Conservation (phyloP, 2,113 vertebrate genomes). For the Aleadryas rufinucha region DNA sequence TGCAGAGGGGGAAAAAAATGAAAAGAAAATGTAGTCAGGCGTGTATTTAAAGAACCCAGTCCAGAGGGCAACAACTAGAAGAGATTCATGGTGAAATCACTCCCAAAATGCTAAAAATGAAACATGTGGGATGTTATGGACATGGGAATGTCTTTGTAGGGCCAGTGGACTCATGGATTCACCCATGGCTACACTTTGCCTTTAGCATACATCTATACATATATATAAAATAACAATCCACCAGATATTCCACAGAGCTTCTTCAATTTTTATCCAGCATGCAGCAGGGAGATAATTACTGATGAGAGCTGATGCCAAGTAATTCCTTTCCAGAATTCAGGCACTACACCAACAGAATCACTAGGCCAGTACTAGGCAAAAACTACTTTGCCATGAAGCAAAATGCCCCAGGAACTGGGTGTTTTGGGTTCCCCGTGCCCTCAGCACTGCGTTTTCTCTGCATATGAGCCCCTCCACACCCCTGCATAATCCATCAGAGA, state of each 20-base stretch:
- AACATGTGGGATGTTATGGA: background rate
- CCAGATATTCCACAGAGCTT: background rate
- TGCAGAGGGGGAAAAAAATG: background rate
- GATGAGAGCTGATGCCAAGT: background rate
- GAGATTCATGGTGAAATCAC: background rate
- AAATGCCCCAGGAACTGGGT: background rate
- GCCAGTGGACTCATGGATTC: background rate
- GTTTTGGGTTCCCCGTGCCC: background rate
- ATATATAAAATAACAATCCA: background rate
- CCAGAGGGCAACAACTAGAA: background rate
- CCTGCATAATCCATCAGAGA: background rate
- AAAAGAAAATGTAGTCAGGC: background rate
- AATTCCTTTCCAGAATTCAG: background rate
- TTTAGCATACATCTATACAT: background rate
- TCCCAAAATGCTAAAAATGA: background rate
- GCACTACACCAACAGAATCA: background rate
- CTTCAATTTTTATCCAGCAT: background rate
- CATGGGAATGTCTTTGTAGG: background rate
- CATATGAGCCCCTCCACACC: background rate
- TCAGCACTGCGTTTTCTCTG: background rate
- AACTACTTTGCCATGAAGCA: background rate
- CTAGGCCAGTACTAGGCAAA: background rate
- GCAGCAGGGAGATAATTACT: background rate
- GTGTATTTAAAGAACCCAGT: background rate
- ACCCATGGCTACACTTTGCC: background rate